Evolutionary conservation across 2,113 vertebrate genomes (phyloP).

Genomic region (Podiceps cristatus): DNA sequence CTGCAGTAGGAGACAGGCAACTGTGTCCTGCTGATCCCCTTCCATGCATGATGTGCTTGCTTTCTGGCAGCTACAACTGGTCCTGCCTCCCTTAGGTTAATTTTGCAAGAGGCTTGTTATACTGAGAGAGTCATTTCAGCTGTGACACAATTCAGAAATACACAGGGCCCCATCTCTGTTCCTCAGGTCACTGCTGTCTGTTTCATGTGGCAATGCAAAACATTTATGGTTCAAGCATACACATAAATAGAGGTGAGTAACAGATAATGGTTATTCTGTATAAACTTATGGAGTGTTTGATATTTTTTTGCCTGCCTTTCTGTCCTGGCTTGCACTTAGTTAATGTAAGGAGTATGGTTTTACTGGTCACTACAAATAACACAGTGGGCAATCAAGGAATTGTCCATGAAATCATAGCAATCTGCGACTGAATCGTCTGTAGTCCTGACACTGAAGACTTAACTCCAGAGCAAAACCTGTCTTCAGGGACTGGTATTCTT

Average conservation of each 20-base stretch:
- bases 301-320: neutral
- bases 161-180: too few relatives aligned
- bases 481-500: neutral
- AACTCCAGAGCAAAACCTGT: neutral
- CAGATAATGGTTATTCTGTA: neutral
- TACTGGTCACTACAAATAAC: neutral
- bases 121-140: neutral
- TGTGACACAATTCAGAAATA: neutral
- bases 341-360: neutral
- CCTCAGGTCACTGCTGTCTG: neutral
- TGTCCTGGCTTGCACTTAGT: neutral
- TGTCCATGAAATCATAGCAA: neutral
- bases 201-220: neutral
- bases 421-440: rapidly evolving
- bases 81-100: neutral
- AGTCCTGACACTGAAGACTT: neutral
- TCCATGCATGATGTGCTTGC: rapidly evolving
- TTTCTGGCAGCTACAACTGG: neutral
- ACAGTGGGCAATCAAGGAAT: neutral
- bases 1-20: neutral
- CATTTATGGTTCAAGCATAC: rapidly evolving
- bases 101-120: neutral
- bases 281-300: neutral
- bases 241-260: neutral
- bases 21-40: neutral